Evolutionary conservation across 2,888 invertebrate species (phyloP).

Genomic region (Synanthedon tipuliformis): DNA sequence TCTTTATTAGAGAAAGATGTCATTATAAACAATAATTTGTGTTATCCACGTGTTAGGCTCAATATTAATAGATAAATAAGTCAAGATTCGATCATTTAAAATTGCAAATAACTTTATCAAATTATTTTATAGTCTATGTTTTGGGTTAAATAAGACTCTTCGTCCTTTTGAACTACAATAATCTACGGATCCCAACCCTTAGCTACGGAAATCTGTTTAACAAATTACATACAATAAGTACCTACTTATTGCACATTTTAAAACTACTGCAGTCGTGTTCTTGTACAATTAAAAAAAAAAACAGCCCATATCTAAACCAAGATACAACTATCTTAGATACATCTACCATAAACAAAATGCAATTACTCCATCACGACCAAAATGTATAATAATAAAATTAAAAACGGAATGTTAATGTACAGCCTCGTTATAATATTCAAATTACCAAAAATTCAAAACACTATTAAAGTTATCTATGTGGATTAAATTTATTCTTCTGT

Average conservation of each 20-base stretch:
- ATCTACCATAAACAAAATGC: constrained; percentile 46
- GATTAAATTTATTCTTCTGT: neutral
- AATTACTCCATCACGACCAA: constrained; percentile 22
- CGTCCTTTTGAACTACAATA: neutral
- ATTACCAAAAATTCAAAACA: constrained; percentile 3
- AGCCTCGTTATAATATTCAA: constrained; percentile 22
- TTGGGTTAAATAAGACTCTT: constrained; percentile 1
- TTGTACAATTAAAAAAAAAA: constrained; percentile 21
- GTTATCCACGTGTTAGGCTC: too few relatives aligned
- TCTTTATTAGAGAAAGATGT: too few relatives aligned
- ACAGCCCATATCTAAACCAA: constrained; percentile 58
- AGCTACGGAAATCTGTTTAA: constrained; percentile 27
- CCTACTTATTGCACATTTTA: constrained; percentile 39
- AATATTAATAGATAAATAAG: too few relatives aligned
- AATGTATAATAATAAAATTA: constrained; percentile 20
- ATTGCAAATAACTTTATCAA: too few relatives aligned
- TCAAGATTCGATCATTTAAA: too few relatives aligned
- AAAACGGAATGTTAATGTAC: constrained; percentile 48
- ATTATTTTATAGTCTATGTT: constrained; percentile 3
- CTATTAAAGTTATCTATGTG: constrained; percentile 1
- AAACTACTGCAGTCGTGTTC: constrained; percentile 31
- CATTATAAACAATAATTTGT: too few relatives aligned
- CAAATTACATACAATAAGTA: constrained; percentile 5
- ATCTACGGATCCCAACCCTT: constrained; percentile 17
- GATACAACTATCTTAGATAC: constrained; percentile 28